These are phyloP conservation scores for Uria lomvia DNA, from an alignment of 2,113 vertebrate species.

Conservation along the genomic window DNA sequence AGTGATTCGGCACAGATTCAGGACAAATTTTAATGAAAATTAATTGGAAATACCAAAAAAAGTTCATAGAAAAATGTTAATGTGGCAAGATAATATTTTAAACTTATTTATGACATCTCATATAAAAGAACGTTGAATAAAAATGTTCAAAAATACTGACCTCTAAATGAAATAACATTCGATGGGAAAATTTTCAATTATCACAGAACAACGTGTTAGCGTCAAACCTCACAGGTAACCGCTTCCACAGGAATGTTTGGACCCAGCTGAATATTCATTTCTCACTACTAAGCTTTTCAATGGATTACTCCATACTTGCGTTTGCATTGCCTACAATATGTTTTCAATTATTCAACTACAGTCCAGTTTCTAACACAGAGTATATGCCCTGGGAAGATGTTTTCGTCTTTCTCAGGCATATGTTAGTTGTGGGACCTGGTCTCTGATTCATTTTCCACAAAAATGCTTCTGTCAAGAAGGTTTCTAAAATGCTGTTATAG, in stretches of 20 bases:
- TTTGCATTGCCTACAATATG: not conserved
- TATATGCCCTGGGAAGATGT: not conserved
- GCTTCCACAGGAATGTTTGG: not conserved
- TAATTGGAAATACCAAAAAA: not conserved
- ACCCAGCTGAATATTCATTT: not conserved
- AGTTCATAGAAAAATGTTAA: not conserved
- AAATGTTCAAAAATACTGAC: not conserved
- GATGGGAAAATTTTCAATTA: not conserved
- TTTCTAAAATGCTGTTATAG: not conserved
- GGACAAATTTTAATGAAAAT: not conserved
- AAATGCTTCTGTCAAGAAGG: not conserved
- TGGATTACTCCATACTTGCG: not conserved
- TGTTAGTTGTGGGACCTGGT: not conserved
- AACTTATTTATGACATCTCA: not conserved
- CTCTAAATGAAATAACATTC: not conserved
- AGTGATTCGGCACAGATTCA: not conserved
- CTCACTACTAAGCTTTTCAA: not conserved
- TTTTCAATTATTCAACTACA: slow-evolving; percentile 35
- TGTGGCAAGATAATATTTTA: not conserved
- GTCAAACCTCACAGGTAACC: not conserved
- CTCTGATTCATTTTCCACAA: slow-evolving; percentile 30
- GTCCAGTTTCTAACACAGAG: not conserved
- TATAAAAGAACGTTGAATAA: not conserved
- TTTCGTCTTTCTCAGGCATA: not conserved
- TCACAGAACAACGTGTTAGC: not conserved